Percentiles rank a stretch among this genome's conserved stretches.
Evolutionary conservation across 2,113 vertebrate genomes (phyloP).

Genomic region (Cariama cristata): DNA sequence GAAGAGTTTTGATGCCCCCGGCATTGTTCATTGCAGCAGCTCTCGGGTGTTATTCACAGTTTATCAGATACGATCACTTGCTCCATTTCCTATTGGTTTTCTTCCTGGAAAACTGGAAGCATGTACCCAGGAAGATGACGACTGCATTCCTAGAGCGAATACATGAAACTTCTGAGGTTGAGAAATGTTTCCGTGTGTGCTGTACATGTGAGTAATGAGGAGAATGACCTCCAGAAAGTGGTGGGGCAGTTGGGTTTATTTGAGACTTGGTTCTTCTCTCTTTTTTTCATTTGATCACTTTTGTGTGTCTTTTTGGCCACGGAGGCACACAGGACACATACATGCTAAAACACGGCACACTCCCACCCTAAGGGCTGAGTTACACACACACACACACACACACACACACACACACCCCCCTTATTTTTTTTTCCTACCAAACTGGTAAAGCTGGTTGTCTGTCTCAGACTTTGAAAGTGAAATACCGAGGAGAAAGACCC

Average conservation of each 20-base stretch:
- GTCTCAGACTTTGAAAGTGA: neutral
- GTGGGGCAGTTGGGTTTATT: neutral
- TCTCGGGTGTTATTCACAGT: neutral
- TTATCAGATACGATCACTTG: constrained; percentile 3
- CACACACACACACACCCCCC: too few species aligned
- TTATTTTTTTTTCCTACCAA: neutral
- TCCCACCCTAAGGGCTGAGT: neutral
- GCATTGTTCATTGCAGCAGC: neutral
- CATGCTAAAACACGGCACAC: accelerated
- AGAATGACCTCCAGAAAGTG: neutral
- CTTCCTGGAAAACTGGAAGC: neutral
- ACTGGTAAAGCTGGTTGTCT: neutral
- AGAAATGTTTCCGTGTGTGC: neutral
- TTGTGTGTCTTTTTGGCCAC: neutral
- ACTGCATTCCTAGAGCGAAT: neutral
- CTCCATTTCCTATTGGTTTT: constrained; percentile 15
- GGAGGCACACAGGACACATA: neutral
- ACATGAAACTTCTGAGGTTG: neutral
- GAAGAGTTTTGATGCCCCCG: neutral
- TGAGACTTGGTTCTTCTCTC: neutral
- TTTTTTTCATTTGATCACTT: neutral
- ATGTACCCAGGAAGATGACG: neutral
- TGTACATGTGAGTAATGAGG: neutral
- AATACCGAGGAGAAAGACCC: neutral
- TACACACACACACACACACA: too few species aligned